These are phyloP conservation scores for Druon quercuslanigerum DNA, from an alignment of 1,140 invertebrate genomes.

Conservation along the genomic window DNA sequence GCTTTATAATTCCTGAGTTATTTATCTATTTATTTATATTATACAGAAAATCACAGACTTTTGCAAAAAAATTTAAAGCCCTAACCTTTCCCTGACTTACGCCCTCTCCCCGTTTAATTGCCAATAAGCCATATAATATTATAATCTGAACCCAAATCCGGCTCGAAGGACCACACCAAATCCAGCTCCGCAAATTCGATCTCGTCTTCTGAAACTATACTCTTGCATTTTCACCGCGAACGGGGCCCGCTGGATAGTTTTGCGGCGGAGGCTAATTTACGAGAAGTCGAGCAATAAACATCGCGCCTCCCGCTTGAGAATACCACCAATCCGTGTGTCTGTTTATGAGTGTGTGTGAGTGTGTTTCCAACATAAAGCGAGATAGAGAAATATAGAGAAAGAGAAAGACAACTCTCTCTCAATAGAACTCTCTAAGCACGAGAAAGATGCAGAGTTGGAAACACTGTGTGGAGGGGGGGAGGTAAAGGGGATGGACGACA, in stretches of 20 bases:
- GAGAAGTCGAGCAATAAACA: slow-evolving; percentile 72
- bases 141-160: too few species aligned
- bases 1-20: too few species aligned
- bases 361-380: not conserved
- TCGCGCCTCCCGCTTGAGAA: slow-evolving; percentile 70
- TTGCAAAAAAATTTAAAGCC: too few species aligned
- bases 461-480: slow-evolving; percentile 45
- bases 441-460: slow-evolving; percentile 45
- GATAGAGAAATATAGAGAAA: slow-evolving; percentile 32
- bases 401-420: not conserved
- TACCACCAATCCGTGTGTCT: slow-evolving; percentile 44
- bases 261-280: slow-evolving; percentile 68
- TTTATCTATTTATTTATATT: too few species aligned
- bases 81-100: too few species aligned
- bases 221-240: slow-evolving; percentile 51
- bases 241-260: slow-evolving; percentile 56
- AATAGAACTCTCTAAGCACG: slow-evolving; percentile 48
- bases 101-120: too few species aligned
- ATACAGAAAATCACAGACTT: too few species aligned
- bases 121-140: not conserved
- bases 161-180: not conserved
- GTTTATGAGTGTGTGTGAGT: too few species aligned
- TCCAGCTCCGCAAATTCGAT: slow-evolving; percentile 39
- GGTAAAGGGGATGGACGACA: slow-evolving; percentile 62
- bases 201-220: slow-evolving; percentile 50